Percentiles rank a stretch among this genome's conserved stretches.
Evolutionary conservation across 2,797 vertebrate species (phyloP).

Genomic region (Atherinosoma microstoma): DNA sequence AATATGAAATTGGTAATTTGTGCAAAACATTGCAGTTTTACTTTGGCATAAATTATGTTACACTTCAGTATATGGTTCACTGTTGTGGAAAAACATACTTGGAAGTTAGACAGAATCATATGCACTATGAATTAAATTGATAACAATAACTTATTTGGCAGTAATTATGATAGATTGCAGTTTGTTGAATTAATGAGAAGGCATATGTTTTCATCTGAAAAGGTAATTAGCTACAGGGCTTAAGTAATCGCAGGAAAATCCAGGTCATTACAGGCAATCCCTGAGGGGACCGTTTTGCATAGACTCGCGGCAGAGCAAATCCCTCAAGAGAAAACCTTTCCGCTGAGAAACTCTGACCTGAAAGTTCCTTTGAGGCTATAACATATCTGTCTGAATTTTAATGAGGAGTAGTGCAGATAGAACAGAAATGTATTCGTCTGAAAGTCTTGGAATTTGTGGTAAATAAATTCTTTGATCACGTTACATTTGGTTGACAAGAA

Average conservation of each 20-base stretch:
- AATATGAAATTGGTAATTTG: neutral
- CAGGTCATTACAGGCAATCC: constrained; percentile 64
- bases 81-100: neutral
- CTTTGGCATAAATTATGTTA: neutral
- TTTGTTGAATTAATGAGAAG: constrained; percentile 76
- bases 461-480: constrained; percentile 54
- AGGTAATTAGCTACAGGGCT: constrained; percentile 78
- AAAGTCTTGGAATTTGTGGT: constrained; percentile 22
- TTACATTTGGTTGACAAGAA: constrained; percentile 24
- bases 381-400: constrained; percentile 63
- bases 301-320: constrained; percentile 31
- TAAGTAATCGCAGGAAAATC: constrained; percentile 64
- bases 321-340: constrained; percentile 56
- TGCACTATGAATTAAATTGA: constrained; percentile 72
- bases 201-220: constrained; percentile 77
- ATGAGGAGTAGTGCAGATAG: constrained; percentile 38
- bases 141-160: constrained; percentile 79
- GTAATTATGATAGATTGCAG: constrained; percentile 80
- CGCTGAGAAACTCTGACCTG: constrained; percentile 69
- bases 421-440: constrained; percentile 18
- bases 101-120: constrained; percentile 13
- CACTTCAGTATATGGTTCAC: no score
- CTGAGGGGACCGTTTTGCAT: constrained; percentile 60
- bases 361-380: constrained; percentile 52
- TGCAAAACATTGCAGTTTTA: neutral